phyloP scores from a whole-genome alignment of 2,113 vertebrate genomes.

The Steatornis caripensis region DNA sequence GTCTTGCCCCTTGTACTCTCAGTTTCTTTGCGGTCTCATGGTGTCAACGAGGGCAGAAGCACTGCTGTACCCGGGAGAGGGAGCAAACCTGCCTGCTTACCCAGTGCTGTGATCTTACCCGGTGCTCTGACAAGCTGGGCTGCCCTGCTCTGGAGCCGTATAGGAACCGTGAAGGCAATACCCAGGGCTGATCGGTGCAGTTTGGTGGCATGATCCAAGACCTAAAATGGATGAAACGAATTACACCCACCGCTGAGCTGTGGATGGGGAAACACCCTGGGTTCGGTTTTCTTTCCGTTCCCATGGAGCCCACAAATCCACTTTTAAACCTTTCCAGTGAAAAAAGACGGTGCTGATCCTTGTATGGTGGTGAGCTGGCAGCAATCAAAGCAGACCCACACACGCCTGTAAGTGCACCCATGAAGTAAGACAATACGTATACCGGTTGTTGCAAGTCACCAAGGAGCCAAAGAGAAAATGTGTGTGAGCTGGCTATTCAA shows the following conservation, averaged over 20 bases:
- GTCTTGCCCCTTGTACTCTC: not conserved
- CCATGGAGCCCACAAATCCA: not conserved
- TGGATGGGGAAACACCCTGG: not conserved
- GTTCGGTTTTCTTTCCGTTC: not conserved
- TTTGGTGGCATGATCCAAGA: accelerated
- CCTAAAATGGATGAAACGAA: not conserved
- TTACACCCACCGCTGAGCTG: not conserved
- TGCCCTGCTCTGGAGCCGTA: not conserved
- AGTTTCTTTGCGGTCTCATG: accelerated
- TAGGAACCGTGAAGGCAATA: accelerated
- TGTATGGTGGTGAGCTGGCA: not conserved
- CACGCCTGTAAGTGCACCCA: accelerated
- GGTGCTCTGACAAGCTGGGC: not conserved
- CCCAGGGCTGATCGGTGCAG: not conserved
- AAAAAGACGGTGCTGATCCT: not conserved
- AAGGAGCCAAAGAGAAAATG: not conserved
- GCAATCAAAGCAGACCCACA: not conserved
- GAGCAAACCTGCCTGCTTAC: accelerated
- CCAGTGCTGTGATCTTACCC: accelerated
- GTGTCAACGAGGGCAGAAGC: not conserved
- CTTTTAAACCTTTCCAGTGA: not conserved
- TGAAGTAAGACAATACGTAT: not conserved
- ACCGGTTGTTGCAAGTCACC: not conserved
- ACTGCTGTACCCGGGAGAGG: accelerated
- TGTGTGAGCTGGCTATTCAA: not conserved